Percentiles rank a stretch among this genome's conserved stretches.
These are phyloP conservation scores for Syngnathus rostellatus DNA, from an alignment of 2,797 vertebrate species.

Conservation along the genomic window DNA sequence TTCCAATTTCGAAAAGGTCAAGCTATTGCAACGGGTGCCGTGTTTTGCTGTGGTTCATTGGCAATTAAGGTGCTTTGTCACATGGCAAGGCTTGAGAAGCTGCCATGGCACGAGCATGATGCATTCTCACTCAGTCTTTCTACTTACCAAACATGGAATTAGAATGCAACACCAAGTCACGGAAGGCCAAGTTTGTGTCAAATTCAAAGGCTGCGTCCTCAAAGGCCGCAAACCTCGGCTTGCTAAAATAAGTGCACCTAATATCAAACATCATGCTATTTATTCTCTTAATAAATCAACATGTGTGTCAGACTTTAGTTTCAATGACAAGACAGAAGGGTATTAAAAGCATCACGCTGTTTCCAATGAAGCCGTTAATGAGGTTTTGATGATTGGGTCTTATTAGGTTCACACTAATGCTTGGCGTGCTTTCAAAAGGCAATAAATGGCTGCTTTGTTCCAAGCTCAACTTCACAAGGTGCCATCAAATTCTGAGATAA, in stretches of 20 bases:
- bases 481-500: neutral
- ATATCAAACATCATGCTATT: neutral
- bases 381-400: slow-evolving; percentile 6
- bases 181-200: neutral
- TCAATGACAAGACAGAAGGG: neutral
- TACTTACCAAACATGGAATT: neutral
- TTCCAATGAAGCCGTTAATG: slow-evolving; percentile 4
- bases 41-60: neutral
- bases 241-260: neutral
- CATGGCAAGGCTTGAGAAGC: neutral
- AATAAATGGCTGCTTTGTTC: neutral
- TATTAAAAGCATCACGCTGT: slow-evolving; percentile 2
- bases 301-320: neutral
- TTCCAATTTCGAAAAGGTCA: neutral
- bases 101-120: neutral
- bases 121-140: neutral
- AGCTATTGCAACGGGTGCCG: neutral
- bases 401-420: slow-evolving; percentile 2
- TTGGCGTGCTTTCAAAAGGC: neutral
- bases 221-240: neutral
- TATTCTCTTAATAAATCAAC: neutral
- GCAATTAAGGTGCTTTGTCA: neutral
- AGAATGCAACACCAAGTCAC: neutral
- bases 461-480: slow-evolving; percentile 5
- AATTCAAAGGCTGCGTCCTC: no score